A percentile compares a stretch with the other conserved stretches of the same genome.
Conservation (phyloP, 2,888 invertebrate species). For the Lampropteryx suffumata region DNA sequence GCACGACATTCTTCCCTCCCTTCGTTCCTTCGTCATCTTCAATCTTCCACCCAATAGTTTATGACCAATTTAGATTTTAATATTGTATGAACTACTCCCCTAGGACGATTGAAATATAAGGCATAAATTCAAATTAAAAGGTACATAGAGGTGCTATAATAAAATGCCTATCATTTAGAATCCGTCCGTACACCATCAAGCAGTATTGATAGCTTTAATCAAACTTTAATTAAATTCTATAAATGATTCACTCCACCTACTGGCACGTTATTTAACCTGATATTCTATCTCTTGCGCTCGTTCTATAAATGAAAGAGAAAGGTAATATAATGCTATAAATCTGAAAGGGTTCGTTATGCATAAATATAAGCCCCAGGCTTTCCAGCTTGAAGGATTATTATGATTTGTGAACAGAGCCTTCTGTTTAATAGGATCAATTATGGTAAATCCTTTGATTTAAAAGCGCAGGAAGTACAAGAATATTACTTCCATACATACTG, state of each 20-base stretch:
- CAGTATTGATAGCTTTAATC: constrained; percentile 23
- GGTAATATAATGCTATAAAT: constrained; percentile 45
- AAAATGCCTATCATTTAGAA: constrained; percentile 12
- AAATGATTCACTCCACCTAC: constrained; percentile 7
- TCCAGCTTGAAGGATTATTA: constrained; percentile 49
- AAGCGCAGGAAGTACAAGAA: not conserved
- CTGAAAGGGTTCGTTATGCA: constrained; percentile 55
- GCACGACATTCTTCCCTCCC: too few relatives aligned
- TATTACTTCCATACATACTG: too few relatives aligned
- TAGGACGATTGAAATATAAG: too few relatives aligned
- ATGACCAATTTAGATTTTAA: too few relatives aligned
- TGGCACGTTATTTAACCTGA: constrained; percentile 18
- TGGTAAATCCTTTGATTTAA: constrained; percentile 16
- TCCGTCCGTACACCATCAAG: constrained; percentile 15
- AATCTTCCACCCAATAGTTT: too few relatives aligned
- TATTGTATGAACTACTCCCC: too few relatives aligned
- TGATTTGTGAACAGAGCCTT: constrained; percentile 52
- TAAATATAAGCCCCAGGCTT: constrained; percentile 46
- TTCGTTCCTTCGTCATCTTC: too few relatives aligned
- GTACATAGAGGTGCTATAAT: constrained; percentile 2
- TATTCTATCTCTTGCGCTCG: constrained; percentile 15
- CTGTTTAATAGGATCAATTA: constrained; percentile 34
- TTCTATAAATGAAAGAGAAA: constrained; percentile 5
- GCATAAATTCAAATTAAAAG: constrained; percentile 6
- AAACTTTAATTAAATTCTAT: constrained; percentile 24